A percentile compares a stretch with the other conserved stretches of the same genome.
Evolutionary conservation across 2,113 vertebrate genomes (phyloP).

Genomic region (Zosterops pallidus): DNA sequence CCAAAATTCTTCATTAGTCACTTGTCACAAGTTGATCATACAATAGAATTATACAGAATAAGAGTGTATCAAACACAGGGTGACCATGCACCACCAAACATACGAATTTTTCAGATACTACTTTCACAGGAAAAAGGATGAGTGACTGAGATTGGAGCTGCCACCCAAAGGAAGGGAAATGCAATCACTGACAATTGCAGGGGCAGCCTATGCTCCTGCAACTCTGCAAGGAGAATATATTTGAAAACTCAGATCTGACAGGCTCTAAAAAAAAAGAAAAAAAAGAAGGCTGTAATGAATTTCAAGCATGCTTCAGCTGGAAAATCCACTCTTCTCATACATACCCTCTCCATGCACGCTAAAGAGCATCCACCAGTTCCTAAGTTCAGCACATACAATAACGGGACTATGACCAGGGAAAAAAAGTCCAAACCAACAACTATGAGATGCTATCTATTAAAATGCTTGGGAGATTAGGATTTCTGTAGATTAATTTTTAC

Average conservation of each 20-base stretch:
- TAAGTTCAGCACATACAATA: background rate
- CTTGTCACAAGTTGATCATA: background rate
- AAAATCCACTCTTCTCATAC: background rate
- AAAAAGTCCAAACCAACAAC: background rate
- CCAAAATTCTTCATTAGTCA: background rate
- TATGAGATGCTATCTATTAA: background rate
- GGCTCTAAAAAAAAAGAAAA: background rate
- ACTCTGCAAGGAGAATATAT: background rate
- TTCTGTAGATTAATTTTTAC: background rate
- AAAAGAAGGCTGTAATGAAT: background rate
- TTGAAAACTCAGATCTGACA: background rate
- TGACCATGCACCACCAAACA: background rate
- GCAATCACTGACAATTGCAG: background rate
- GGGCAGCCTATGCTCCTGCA: background rate
- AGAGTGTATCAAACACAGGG: background rate
- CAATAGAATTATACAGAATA: background rate
- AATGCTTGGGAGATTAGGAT: background rate
- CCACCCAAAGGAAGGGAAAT: background rate
- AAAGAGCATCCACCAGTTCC: background rate
- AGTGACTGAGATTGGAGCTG: background rate
- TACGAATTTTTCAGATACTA: background rate
- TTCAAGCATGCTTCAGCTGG: background rate
- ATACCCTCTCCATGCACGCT: background rate
- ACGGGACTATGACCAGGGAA: rapidly evolving
- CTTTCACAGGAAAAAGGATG: background rate